These are phyloP conservation scores for Aix galericulata DNA, from an alignment of 2,113 vertebrate genomes.

Conservation along the genomic window DNA sequence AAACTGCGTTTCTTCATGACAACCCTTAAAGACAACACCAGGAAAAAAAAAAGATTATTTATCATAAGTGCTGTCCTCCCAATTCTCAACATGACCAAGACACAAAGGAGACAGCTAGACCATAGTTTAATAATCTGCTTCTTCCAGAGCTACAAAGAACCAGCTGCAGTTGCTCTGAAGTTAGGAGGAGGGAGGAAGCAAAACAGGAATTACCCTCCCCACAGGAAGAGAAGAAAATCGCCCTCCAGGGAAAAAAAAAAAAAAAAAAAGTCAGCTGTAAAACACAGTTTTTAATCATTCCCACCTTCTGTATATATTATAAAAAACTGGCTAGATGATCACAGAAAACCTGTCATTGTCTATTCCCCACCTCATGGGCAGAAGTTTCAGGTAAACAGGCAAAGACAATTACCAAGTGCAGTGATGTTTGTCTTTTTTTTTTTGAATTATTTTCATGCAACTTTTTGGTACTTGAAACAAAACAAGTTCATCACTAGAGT, in stretches of 20 bases:
- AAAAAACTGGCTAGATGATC: neutral
- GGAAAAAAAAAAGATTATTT: neutral
- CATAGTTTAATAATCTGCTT: neutral
- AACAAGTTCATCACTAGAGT: conserved; percentile 13
- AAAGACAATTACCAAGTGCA: conserved; percentile 5
- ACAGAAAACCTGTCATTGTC: neutral
- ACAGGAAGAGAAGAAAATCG: neutral
- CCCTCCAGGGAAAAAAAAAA: neutral
- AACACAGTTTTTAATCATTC: neutral
- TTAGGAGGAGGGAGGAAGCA: neutral
- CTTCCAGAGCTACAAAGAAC: neutral
- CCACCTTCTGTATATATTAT: neutral
- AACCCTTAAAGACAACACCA: conserved; percentile 67
- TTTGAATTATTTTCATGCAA: neutral
- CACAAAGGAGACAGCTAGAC: neutral
- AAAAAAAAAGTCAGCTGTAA: neutral
- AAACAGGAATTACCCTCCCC: neutral
- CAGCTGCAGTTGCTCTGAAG: neutral
- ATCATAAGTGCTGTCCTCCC: neutral
- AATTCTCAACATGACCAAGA: rapidly evolving
- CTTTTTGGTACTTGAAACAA: neutral
- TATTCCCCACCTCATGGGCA: neutral
- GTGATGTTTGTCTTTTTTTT: neutral
- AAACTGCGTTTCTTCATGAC: conserved; percentile 59
- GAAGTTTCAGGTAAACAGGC: conserved; percentile 63